phyloP scores from a whole-genome alignment of 2,888 invertebrate genomes.

The Heliconius erato region DNA sequence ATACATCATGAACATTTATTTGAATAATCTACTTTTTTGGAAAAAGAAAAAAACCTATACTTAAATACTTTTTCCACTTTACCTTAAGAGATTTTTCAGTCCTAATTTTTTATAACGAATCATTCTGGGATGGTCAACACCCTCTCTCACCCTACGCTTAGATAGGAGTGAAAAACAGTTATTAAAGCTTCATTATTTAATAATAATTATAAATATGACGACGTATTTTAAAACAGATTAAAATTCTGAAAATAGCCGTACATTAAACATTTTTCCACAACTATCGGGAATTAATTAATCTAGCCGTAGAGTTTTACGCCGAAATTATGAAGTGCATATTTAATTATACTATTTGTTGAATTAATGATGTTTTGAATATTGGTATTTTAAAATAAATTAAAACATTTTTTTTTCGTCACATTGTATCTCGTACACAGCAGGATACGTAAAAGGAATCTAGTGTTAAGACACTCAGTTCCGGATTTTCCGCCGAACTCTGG shows the following conservation, averaged over 20 bases:
- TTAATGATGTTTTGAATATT: background rate
- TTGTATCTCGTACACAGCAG: too few species aligned
- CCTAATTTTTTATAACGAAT: too few species aligned
- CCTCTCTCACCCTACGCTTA: too few species aligned
- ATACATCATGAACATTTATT: too few species aligned
- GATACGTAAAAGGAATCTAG: too few species aligned
- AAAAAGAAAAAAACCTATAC: too few species aligned
- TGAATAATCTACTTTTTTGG: too few species aligned
- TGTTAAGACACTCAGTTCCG: too few species aligned
- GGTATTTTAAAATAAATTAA: constrained; percentile 5
- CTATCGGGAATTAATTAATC: constrained; percentile 10
- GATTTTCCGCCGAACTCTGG: too few species aligned
- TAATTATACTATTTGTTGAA: background rate
- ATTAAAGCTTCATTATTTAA: constrained; percentile 23
- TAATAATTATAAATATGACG: background rate
- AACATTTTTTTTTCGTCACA: background rate
- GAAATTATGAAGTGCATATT: background rate
- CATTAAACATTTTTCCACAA: constrained; percentile 14
- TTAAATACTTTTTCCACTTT: too few species aligned
- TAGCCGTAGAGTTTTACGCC: background rate
- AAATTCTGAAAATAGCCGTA: background rate
- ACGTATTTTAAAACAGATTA: background rate
- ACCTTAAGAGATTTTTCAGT: too few species aligned
- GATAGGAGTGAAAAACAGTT: constrained; percentile 6
- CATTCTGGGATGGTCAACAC: too few species aligned